Conservation (phyloP, 2,797 vertebrate genomes). For the Pseudotriccus pelzelni region DNA sequence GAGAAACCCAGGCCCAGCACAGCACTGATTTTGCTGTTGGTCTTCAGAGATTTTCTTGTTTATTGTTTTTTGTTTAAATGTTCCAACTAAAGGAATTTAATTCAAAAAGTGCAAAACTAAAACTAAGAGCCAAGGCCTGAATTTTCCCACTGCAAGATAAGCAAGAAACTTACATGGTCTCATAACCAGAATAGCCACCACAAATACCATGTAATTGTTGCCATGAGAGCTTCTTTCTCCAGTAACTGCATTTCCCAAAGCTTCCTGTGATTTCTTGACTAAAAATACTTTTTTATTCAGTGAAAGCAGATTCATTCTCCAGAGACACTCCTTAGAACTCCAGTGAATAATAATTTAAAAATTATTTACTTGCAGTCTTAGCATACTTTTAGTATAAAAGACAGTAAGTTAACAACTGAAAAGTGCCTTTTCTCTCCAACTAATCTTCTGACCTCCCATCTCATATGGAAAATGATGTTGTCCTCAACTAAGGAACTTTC, state of each 20-base stretch:
- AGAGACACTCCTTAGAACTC: not conserved
- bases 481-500: not conserved
- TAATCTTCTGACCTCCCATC: not conserved
- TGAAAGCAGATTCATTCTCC: not conserved
- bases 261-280: not conserved
- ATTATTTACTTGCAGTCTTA: not conserved
- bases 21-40: fast-evolving
- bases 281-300: not conserved
- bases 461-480: not conserved
- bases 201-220: not conserved
- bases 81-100: not conserved
- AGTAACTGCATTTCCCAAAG: not conserved
- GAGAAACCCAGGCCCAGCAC: not conserved
- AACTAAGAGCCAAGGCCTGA: not conserved
- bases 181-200: not conserved
- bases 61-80: not conserved
- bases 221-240: not conserved
- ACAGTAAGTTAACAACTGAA: not conserved
- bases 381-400: not conserved
- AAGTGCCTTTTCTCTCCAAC: not conserved
- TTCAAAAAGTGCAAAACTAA: not conserved
- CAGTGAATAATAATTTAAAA: not conserved
- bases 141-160: constrained; percentile 23
- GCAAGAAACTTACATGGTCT: not conserved
- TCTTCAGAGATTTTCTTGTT: not conserved